Percentiles rank a stretch among this genome's conserved stretches.
Evolutionary conservation across 1,140 invertebrate genomes (phyloP).

Genomic region (Pseudomyrmex flavicornis): DNA sequence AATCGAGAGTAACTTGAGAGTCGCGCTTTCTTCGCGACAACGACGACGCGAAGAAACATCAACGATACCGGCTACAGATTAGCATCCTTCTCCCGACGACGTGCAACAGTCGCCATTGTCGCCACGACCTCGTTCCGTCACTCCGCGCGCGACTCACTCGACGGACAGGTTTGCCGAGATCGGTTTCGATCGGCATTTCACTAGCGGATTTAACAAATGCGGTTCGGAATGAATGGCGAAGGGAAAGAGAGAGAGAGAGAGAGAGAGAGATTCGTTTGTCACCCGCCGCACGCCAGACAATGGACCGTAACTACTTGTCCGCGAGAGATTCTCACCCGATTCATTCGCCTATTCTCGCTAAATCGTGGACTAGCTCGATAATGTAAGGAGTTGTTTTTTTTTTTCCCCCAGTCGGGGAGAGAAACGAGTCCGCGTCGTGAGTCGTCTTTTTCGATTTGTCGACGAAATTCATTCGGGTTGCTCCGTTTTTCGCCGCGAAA

Average conservation of each 20-base stretch:
- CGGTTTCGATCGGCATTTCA: background rate
- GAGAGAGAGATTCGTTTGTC: constrained; percentile 45
- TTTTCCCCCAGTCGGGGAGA: background rate
- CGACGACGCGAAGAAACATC: constrained; percentile 48
- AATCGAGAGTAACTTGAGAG: constrained; percentile 55
- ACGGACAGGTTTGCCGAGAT: constrained; percentile 28
- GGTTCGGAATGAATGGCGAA: constrained; percentile 44
- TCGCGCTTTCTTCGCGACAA: constrained; percentile 32
- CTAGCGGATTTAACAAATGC: constrained; percentile 23
- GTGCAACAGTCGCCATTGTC: background rate
- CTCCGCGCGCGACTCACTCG: constrained; percentile 19
- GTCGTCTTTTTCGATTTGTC: background rate
- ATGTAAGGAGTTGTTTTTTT: background rate
- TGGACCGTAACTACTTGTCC: constrained; percentile 23
- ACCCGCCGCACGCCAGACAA: constrained; percentile 39
- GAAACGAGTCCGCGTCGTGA: background rate
- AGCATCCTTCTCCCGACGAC: constrained; percentile 9
- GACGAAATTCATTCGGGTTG: background rate
- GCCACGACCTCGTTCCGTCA: constrained; percentile 36
- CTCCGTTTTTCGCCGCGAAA: background rate
- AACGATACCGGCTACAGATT: constrained; percentile 37
- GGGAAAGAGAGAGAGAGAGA: background rate
- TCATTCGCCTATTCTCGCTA: background rate
- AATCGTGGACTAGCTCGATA: constrained; percentile 5
- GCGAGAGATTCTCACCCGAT: constrained; percentile 2